phyloP scores from a whole-genome alignment of 2,113 vertebrate genomes.

The Sitta europaea region DNA sequence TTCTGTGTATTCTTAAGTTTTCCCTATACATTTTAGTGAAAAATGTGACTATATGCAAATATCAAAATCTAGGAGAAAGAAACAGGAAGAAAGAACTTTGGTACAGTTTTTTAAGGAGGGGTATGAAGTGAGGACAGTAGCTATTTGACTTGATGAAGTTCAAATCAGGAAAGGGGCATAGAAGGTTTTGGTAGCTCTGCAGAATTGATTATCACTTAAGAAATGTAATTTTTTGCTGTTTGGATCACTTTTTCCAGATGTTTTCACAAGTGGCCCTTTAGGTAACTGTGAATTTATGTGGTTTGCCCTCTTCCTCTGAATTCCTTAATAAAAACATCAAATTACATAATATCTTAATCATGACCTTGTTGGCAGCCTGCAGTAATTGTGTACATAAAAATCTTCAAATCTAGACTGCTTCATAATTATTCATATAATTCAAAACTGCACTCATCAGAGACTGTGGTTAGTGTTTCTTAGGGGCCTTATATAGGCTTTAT shows the following conservation, averaged over 20 bases:
- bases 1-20: not conserved
- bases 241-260: not conserved
- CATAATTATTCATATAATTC: not conserved
- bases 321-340: not conserved
- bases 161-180: not conserved
- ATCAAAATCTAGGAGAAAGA: not conserved
- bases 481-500: not conserved
- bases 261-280: not conserved
- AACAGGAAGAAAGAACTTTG: not conserved
- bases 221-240: not conserved
- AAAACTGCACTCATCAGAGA: not conserved
- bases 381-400: not conserved
- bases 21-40: not conserved
- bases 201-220: not conserved
- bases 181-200: not conserved
- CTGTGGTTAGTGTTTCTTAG: not conserved
- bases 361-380: not conserved
- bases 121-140: not conserved
- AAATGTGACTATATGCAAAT: not conserved
- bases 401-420: not conserved
- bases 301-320: not conserved
- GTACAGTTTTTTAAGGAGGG: not conserved
- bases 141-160: not conserved
- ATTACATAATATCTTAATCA: not conserved
- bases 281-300: not conserved